Evolutionary conservation across 1,140 invertebrate genomes (phyloP), one percentile per base, ranked within the genome.

Genomic region (Penaeus chinensis): DNA sequence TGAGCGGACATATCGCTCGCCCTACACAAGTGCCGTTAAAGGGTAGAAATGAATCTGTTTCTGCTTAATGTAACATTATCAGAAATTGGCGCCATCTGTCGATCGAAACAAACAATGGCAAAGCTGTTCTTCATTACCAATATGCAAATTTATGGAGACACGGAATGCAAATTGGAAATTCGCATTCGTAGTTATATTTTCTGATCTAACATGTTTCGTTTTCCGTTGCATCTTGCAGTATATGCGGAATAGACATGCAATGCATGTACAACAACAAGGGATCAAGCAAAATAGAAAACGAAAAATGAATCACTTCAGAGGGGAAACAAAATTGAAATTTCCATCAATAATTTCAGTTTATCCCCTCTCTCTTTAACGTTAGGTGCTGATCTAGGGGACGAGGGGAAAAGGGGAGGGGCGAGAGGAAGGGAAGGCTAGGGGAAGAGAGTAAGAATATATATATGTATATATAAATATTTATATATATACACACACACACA

Each of bases 1-100:
- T 47, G 18, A 11, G 16, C 82, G 11, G 22, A n/a, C 22, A 42
- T 42, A 20, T 27, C 47, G 32, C 62, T 18, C 63, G 18, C 63
- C 80, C 54, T 65, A 27, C 27, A 32, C 47, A 20, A 19, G 82
- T 7, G 22, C 32, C 82, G 65, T 65, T 83, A 83, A 71, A 83
- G 65, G 82, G 65, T 71, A 54, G 47, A 47, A 83, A 71, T 83
- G 82, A 83, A 83, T 83, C 82, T 27, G 54, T 83, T 71, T 24
- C 54, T 82, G 27, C 80, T 82, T 82, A 82, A 32, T 65, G 63
- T 54, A 83, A 69, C 82, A 69, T 83, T 83, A 83, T 69, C 65
- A 69, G 32, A 83, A 83, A 83, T 47, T 74, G 66, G 47, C 65
- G 82, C 82, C 82, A 83, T 83, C 82, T 83, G 82, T 83, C 82